phyloP scores from a whole-genome alignment of 2,888 invertebrate genomes.

The Congeria kusceri region DNA sequence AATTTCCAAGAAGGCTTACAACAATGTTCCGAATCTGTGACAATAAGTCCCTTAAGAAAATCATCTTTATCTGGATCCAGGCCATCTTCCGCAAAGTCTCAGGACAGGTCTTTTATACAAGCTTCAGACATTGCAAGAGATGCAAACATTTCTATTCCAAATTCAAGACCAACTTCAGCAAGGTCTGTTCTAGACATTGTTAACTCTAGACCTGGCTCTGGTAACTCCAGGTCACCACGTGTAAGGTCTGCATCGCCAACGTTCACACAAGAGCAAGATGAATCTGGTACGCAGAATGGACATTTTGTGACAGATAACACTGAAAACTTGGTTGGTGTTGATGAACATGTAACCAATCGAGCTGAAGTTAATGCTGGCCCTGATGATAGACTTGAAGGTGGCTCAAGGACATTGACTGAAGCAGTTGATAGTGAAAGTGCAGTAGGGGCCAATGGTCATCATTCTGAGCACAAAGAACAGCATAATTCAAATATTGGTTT shows the following conservation, averaged over 20 bases:
- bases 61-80: not conserved
- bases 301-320: not conserved
- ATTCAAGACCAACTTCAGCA: constrained; percentile 5
- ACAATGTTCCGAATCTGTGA: too few species aligned
- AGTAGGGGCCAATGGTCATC: not conserved
- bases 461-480: not conserved
- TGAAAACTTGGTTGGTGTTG: not conserved
- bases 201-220: not conserved
- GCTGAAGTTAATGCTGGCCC: constrained; percentile 6
- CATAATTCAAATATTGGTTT: too few species aligned
- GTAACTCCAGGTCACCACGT: not conserved
- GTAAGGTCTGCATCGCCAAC: too few species aligned
- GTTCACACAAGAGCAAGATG: too few species aligned
- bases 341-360: not conserved
- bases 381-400: not conserved
- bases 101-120: not conserved
- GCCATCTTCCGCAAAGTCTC: constrained; percentile 14
- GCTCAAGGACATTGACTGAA: not conserved
- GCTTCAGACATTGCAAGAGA: not conserved
- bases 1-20: too few species aligned
- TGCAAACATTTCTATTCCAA: too few species aligned
- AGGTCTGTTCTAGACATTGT: not conserved
- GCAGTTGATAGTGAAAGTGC: not conserved
- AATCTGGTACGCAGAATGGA: too few species aligned
- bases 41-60: too few species aligned